Base-by-base conservation (phyloP, 2,113 vertebrate species). In the Acrocephalus kingi region DNA sequence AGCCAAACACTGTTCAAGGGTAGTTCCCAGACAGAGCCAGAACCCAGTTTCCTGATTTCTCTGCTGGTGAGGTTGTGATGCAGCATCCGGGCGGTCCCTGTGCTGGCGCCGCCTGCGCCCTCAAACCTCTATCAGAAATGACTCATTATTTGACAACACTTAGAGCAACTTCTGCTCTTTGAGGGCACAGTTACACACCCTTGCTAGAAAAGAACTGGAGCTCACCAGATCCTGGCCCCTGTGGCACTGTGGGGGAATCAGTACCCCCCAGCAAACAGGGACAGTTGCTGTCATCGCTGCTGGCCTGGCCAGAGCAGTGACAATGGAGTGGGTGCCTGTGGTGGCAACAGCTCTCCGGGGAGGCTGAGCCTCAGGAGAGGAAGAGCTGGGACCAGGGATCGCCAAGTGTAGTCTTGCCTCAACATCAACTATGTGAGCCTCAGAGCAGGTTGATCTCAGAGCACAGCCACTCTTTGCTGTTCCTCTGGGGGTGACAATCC, bases 11-110 rank as follows among this genome's bases (percentile, higher is more conserved):
- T 39, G 13, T 37, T 63, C 64, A 37, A 41, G 79, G 66, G 64
- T 39, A 43, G 30, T 19, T 79, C 71, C 20, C 68, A 48, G 45
- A 41, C 66, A 64, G 63, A 81, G 45, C 31, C 4, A 11, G 85
- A 28, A 59, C 45, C 37, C 59, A 84, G 21, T 92, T 97, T 97
- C 96, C 96, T 96, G 64, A 72, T 93, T 90, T 92, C 63, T 56
- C 27, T 56, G 59, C 79, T 64, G 71, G 9, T 11, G 19, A 59
- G 41, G 84, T 77, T 46, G 87, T 22, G 43, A 51, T 11, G 82
- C 76, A 41, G 75, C 2, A 3, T 18, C 51, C 11, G 56, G 7
- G 78, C 62, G 73, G 93, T 80, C 85, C 93, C 68, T 78, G 79
- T 7, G 56, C 85, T 48, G 73, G 93, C 43, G 23, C 95, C 96